phyloP scores from a whole-genome alignment of 2,888 invertebrate species.

The Aleiodes leptofemur region DNA sequence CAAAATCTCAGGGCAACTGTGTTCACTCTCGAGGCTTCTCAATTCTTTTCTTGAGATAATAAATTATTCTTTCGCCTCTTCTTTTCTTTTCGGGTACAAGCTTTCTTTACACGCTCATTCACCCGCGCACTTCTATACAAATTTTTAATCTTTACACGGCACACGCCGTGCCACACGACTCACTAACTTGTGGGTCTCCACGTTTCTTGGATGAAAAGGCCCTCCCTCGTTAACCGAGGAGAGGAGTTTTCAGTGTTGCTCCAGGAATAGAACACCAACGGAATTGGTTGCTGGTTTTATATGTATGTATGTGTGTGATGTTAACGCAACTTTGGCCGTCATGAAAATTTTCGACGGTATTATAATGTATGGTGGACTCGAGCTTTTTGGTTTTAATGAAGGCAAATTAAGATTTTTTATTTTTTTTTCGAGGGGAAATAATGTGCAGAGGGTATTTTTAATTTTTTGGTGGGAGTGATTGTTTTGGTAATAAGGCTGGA shows the following conservation, averaged over 20 bases:
- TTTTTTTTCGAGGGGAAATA: neutral
- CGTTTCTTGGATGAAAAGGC: slow-evolving; percentile 57
- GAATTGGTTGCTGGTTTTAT: slow-evolving; percentile 39
- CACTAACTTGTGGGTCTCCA: slow-evolving; percentile 51
- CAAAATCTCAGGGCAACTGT: too few relatives aligned
- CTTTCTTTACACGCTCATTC: slow-evolving; percentile 56
- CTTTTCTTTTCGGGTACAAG: slow-evolving; percentile 26
- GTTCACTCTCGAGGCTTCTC: too few relatives aligned
- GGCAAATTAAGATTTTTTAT: slow-evolving; percentile 9
- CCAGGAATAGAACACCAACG: slow-evolving; percentile 74
- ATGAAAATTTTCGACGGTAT: neutral
- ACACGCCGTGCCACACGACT: slow-evolving; percentile 66
- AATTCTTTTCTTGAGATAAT: too few relatives aligned
- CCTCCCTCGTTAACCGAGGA: slow-evolving; percentile 51
- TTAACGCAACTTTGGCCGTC: slow-evolving; percentile 8
- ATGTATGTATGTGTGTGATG: slow-evolving; percentile 3
- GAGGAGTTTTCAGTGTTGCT: slow-evolving; percentile 70
- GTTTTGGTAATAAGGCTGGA: too few relatives aligned
- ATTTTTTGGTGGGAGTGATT: too few relatives aligned
- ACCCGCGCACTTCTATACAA: slow-evolving; percentile 61
- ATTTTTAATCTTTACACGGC: slow-evolving; percentile 59
- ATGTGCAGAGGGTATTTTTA: neutral
- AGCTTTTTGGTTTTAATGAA: slow-evolving; percentile 5
- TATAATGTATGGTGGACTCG: neutral
- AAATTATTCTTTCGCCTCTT: slow-evolving; percentile 10